A percentile compares a stretch with the other conserved stretches of the same genome.
phyloP scores from a whole-genome alignment of 2,113 vertebrate genomes.

The Acrocephalus arundinaceus region DNA sequence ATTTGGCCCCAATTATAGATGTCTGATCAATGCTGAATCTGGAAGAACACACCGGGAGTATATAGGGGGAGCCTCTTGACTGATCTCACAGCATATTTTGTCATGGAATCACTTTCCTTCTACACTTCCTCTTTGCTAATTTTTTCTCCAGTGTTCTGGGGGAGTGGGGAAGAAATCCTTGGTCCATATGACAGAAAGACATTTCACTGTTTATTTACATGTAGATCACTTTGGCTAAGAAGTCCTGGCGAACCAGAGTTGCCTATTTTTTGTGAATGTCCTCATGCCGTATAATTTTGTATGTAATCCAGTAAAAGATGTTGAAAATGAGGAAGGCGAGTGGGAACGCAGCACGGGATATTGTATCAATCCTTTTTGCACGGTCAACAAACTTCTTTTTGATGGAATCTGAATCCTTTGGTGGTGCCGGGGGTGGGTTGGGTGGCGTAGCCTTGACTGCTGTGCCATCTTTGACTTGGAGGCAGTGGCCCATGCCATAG shows the following conservation, averaged over 20 bases:
- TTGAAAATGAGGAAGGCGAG: slow-evolving; percentile 99
- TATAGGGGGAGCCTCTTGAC: slow-evolving; percentile 5
- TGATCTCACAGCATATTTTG: slow-evolving; percentile 10
- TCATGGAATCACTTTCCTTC: slow-evolving; percentile 47
- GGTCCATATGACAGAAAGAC: slow-evolving; percentile 72
- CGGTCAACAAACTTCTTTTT: slow-evolving; percentile 97
- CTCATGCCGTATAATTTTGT: slow-evolving; percentile 97
- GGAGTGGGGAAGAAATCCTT: slow-evolving; percentile 43
- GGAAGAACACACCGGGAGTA: slow-evolving; percentile 49
- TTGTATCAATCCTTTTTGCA: slow-evolving; percentile 97
- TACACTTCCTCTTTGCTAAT: background rate
- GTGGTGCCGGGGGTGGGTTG: slow-evolving; percentile 72
- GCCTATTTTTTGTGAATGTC: slow-evolving; percentile 88
- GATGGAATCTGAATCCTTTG: slow-evolving; percentile 88
- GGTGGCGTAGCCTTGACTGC: slow-evolving; percentile 82
- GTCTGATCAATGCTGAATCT: slow-evolving; percentile 58
- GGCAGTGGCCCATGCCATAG: slow-evolving; percentile 90
- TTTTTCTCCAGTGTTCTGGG: slow-evolving; percentile 54
- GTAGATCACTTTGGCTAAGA: slow-evolving; percentile 71
- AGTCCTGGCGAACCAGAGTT: slow-evolving; percentile 50
- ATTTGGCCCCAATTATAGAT: slow-evolving; percentile 62
- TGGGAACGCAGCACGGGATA: slow-evolving; percentile 95
- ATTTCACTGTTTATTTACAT: slow-evolving; percentile 79
- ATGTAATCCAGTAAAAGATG: slow-evolving; percentile 99
- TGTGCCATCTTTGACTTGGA: slow-evolving; percentile 89